Conservation (phyloP, 2,888 invertebrate species). For the Cerastis leucographa region DNA sequence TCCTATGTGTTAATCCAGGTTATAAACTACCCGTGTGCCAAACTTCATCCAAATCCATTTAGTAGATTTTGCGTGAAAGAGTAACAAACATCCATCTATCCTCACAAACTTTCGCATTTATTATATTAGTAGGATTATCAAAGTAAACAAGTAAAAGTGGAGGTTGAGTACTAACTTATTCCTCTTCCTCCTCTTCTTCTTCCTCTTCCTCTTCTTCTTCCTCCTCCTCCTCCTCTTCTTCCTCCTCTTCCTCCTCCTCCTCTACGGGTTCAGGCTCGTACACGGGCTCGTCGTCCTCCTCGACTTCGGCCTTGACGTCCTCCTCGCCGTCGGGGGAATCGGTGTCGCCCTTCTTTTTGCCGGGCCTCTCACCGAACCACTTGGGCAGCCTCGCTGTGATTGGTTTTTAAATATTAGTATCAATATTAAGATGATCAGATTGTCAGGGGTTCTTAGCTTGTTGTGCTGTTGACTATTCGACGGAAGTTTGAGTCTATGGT, state of each 20-base stretch:
- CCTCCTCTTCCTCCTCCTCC: conserved; percentile 93
- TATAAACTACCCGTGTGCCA: too few relatives aligned
- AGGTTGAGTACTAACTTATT: conserved; percentile 79
- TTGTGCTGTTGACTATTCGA: conserved; percentile 2
- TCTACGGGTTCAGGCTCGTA: conserved; percentile 94
- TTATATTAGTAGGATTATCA: too few relatives aligned
- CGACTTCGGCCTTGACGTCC: conserved; percentile 94
- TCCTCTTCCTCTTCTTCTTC: conserved; percentile 91
- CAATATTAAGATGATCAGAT: neutral
- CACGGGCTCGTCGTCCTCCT: conserved; percentile 93
- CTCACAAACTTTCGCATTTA: too few relatives aligned
- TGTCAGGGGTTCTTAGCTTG: neutral
- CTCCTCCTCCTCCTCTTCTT: conserved; percentile 94
- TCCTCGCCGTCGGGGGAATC: conserved; percentile 98
- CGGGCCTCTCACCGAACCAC: conserved; percentile 98
- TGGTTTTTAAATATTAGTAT: conserved; percentile 22
- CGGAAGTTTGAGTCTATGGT: neutral
- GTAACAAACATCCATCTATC: too few relatives aligned
- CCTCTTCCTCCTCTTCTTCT: conserved; percentile 88
- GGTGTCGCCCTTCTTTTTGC: conserved; percentile 96
- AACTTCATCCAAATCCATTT: too few relatives aligned
- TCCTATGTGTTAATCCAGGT: too few relatives aligned
- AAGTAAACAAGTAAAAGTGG: neutral
- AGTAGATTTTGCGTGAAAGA: too few relatives aligned
- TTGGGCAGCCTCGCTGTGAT: conserved; percentile 96